Evolutionary conservation across 1,140 invertebrate genomes (phyloP).

Genomic region (Phortica variegata): DNA sequence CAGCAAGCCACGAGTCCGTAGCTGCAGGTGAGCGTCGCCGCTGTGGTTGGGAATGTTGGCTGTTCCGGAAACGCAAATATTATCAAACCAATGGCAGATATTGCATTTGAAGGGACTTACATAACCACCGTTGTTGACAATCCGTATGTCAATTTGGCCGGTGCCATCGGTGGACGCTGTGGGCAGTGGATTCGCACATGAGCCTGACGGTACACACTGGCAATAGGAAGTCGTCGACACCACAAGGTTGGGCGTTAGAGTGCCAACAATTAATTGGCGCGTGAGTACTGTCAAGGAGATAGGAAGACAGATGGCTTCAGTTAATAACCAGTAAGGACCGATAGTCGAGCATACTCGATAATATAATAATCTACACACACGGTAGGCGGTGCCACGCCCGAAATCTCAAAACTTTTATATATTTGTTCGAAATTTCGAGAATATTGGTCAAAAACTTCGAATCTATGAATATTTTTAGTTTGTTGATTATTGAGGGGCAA

Average conservation of each 20-base stretch:
- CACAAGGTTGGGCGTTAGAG: conserved; percentile 23
- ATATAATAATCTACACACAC: too few relatives aligned
- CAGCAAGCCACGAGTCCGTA: conserved; percentile 44
- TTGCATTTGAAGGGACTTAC: conserved; percentile 22
- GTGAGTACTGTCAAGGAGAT: conserved; percentile 25
- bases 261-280: conserved; percentile 46
- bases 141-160: conserved; percentile 63
- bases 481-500: not conserved
- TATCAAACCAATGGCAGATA: not conserved
- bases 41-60: conserved; percentile 16
- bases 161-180: conserved; percentile 51
- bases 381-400: too few relatives aligned
- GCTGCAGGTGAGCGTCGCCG: conserved; percentile 27
- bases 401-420: too few relatives aligned
- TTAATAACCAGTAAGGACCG: not conserved
- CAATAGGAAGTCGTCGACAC: conserved; percentile 36
- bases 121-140: conserved; percentile 60
- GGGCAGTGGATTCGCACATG: conserved; percentile 43
- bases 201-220: conserved; percentile 40
- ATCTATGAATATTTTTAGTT: not conserved
- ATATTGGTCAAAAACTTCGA: not conserved
- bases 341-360: too few relatives aligned
- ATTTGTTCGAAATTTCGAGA: too few relatives aligned
- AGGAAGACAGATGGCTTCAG: not conserved
- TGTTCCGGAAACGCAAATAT: conserved; percentile 1